phyloP scores from a whole-genome alignment of 2,113 vertebrate species.

The Drymodes brunneopygia region DNA sequence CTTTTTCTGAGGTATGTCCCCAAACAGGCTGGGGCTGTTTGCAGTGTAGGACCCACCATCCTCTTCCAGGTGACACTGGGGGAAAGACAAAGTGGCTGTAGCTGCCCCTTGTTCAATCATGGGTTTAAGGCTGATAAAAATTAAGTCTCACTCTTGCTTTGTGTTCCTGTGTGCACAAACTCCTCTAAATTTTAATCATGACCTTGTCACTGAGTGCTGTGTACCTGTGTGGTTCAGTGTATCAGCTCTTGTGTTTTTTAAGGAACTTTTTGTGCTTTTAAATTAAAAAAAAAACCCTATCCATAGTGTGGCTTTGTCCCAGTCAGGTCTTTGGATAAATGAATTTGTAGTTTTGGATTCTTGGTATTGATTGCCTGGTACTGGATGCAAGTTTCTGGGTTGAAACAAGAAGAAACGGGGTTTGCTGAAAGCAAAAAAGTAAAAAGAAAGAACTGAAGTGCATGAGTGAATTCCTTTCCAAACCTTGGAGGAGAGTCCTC shows the following conservation, averaged over 20 bases:
- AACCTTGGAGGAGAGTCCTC: not conserved
- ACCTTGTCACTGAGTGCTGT: not conserved
- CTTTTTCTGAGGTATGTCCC: not conserved
- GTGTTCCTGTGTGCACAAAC: not conserved
- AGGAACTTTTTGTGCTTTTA: not conserved
- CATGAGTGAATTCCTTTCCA: not conserved
- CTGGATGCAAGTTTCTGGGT: not conserved
- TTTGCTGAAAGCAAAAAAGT: not conserved
- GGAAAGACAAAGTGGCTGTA: not conserved
- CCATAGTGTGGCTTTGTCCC: not conserved
- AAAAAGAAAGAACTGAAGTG: not conserved
- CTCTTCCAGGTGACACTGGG: not conserved
- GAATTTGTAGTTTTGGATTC: not conserved
- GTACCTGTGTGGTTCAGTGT: not conserved
- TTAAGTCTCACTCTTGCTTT: not conserved
- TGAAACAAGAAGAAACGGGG: not conserved
- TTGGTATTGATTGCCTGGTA: not conserved
- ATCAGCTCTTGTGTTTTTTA: not conserved
- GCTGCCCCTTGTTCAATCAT: not conserved
- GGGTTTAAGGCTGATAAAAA: accelerated
- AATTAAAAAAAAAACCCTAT: not conserved
- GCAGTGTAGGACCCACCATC: not conserved
- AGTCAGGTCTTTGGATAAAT: not conserved
- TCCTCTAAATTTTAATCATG: not conserved
- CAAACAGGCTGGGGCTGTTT: not conserved